phyloP scores from a whole-genome alignment of 2,113 vertebrate genomes.

The Bubo scandiacus region DNA sequence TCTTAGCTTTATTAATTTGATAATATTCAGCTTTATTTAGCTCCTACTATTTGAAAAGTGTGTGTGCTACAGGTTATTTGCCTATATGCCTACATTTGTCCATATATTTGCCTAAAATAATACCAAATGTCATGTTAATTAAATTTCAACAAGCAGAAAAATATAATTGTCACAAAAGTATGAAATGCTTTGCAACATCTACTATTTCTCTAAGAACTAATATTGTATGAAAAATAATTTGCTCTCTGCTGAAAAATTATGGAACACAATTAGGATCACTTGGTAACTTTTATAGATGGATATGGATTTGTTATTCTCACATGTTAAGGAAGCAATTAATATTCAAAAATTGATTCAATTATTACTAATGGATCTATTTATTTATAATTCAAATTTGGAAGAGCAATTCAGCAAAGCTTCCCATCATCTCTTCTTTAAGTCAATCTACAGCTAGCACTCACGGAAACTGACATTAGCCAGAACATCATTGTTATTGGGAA shows the following conservation, averaged over 20 bases:
- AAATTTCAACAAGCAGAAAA: neutral
- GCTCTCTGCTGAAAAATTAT: neutral
- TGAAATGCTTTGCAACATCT: neutral
- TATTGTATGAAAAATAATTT: neutral
- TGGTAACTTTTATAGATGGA: neutral
- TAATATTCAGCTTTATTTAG: neutral
- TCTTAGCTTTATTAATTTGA: neutral
- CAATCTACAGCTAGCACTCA: neutral
- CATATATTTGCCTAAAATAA: neutral
- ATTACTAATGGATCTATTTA: slow-evolving; percentile 17
- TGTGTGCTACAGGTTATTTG: neutral
- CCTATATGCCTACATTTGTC: neutral
- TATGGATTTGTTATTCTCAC: neutral
- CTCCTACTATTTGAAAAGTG: neutral
- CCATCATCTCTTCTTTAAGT: neutral
- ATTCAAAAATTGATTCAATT: neutral
- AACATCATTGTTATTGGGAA: neutral
- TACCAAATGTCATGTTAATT: neutral
- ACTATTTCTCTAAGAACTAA: neutral
- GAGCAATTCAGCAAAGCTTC: neutral
- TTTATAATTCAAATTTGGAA: neutral
- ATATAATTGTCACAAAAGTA: neutral
- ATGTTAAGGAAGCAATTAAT: neutral
- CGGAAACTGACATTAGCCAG: neutral
- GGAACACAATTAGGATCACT: neutral